Evolutionary conservation across 2,888 invertebrate genomes (phyloP), one percentile per base, ranked within the genome.

Genomic region (Himalopsyche tibetana): DNA sequence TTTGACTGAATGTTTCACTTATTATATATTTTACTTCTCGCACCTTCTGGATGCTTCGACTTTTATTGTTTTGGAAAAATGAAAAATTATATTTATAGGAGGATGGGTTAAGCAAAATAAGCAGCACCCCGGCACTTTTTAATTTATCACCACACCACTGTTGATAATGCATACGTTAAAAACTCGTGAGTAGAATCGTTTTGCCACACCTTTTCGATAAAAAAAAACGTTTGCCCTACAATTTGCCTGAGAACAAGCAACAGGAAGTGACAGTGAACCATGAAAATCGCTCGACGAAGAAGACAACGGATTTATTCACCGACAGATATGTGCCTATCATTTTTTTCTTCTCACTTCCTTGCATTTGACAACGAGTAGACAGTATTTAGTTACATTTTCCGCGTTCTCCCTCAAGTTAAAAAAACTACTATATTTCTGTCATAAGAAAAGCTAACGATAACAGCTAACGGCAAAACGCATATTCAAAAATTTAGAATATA

Each of bases 161-260:
- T 63, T 63, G 19, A 19, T 28, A 63, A 63, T n/a, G 19, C 19
- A 63, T 63, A 63, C 63, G 19, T 63, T 4, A 63, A 63, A n/a
- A 63, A 63, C 0, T 19, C 5, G 6, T 5, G 28, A 19, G 19
- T 19, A 28, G 19, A 63, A 28, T 19, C 63, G 63, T 63, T 63
- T 15, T 9, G 63, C 63, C 63, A 28, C 63, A 63, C 63, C 63
- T 19, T 63, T 63, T 63, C 19, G 19, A 63, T 28, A 28, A 28
- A 19, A 12, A 63, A 63, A 63, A 63, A n/a, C 19, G 63, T 63
- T 63, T 63, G 63, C 63, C 63, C 63, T 63, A 63, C 63, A 63
- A 63, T 63, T 63, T 63, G 63, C 19, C 63, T 63, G 63, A 63
- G 63, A 63, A 63, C 63, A 63, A 63, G 63, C 63, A 63, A 63